Evolutionary conservation across 2,113 vertebrate genomes (phyloP), one percentile per base, ranked within the genome.

Genomic region (Paedocypris sp.): DNA sequence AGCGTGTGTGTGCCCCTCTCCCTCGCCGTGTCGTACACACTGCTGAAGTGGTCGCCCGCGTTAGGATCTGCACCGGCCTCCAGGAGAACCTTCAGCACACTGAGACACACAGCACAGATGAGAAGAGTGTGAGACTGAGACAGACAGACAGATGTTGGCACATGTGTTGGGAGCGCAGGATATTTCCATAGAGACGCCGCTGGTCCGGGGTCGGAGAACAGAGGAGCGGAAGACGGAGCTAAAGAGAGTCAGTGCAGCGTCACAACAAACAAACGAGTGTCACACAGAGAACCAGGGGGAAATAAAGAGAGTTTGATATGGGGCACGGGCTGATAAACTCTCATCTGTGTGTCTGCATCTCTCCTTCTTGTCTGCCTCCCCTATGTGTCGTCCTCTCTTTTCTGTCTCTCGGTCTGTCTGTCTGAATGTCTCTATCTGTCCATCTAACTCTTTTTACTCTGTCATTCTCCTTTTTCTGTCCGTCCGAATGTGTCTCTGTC

Each of bases 31-130:
- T 94, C 90, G 6, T 95, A 95, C 42, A 98, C 89, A 6, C 86
- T 98, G 81, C 85, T 94, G 81, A 98, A 98, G 43, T 93, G 74
- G 2, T 97, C 95, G 0, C 92, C 94, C 0, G 90, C 82, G 69
- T 95, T 94, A 8, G 89, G 92, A 59, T 98, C 91, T 0, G 93
- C 92, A 0, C 88, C 86, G 0, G 88, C 89, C 5, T 86, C 83
- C 0, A 98, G 83, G 33, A 98, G 83, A 39, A 85, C 72, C 74
- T 88, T 87, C 50, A 97, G 84, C 69, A 88, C 82, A 2, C 94
- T 97, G 82, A 12, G 35, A 66, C 15, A 62, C 12, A 70, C 62
- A 64, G 68, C 39, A 18, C 16, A 11, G 2, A 4, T 36, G 32
- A 53, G 3, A 11, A 8, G 8, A 4, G 10, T 4, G 33, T 7